A percentile compares a stretch with the other conserved stretches of the same genome.
Evolutionary conservation across 2,888 invertebrate species (phyloP).

Genomic region (Platynereis dumerilii): DNA sequence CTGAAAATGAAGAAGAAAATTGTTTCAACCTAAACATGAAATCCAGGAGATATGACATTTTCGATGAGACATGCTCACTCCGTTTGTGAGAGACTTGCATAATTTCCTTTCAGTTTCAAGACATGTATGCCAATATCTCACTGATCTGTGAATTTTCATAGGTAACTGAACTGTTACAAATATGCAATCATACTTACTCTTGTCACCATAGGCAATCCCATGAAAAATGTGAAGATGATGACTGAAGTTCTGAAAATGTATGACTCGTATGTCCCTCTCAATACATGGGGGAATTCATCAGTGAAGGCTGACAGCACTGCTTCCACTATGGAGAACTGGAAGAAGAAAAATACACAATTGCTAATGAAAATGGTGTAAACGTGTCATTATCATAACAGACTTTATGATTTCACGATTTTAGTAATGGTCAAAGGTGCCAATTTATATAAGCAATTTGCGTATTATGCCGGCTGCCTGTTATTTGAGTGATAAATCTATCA

Average conservation of each 20-base stretch:
- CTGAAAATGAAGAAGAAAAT: slow-evolving; percentile 17
- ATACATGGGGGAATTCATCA: slow-evolving; percentile 53
- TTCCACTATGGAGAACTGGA: slow-evolving; percentile 63
- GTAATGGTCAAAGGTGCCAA: too few relatives aligned
- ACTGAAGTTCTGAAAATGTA: slow-evolving; percentile 50
- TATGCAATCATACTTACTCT: slow-evolving; percentile 26
- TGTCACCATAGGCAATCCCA: slow-evolving; percentile 38
- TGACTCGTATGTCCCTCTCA: slow-evolving; percentile 44
- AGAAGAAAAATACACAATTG: slow-evolving; percentile 17
- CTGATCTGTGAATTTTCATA: too few relatives aligned
- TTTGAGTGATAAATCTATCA: too few relatives aligned
- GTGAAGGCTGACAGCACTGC: slow-evolving; percentile 60
- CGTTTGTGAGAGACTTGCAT: too few relatives aligned
- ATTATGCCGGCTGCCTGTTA: too few relatives aligned
- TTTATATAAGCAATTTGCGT: too few relatives aligned
- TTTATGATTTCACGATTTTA: too few relatives aligned
- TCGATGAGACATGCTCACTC: too few relatives aligned
- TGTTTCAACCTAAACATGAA: too few relatives aligned
- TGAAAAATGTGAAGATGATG: slow-evolving; percentile 37
- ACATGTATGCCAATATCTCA: too few relatives aligned
- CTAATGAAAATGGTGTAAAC: not conserved
- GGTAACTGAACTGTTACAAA: too few relatives aligned
- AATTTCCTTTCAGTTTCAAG: too few relatives aligned
- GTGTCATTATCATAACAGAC: not conserved
- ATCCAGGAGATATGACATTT: not conserved